A percentile compares a stretch with the other conserved stretches of the same genome.
These are phyloP conservation scores for Pseudomyrmex pallidus DNA, from an alignment of 1,140 invertebrate species.

Conservation along the genomic window DNA sequence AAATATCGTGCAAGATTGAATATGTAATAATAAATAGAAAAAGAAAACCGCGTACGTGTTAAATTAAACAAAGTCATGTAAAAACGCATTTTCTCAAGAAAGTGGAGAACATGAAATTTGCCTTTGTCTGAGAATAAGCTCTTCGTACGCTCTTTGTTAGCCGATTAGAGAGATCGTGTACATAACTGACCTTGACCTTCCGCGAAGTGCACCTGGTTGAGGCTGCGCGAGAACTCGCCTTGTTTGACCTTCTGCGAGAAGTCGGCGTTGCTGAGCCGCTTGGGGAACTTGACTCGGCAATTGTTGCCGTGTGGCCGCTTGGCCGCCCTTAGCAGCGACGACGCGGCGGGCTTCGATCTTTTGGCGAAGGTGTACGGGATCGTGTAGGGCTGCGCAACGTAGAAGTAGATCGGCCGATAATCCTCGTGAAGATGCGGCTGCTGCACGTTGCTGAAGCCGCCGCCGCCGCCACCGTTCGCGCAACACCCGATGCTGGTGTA, in stretches of 20 bases:
- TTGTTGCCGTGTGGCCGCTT: conserved; percentile 72
- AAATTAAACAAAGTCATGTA: neutral
- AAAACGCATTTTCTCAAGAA: neutral
- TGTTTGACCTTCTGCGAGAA: conserved; percentile 83
- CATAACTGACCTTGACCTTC: conserved; percentile 76
- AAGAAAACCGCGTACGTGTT: too few species aligned
- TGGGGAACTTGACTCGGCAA: conserved; percentile 81
- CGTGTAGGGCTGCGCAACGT: conserved; percentile 83
- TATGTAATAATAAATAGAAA: too few species aligned
- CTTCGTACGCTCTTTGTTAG: neutral
- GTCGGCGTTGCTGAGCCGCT: conserved; percentile 80
- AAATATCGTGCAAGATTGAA: neutral
- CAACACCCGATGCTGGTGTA: conserved; percentile 70
- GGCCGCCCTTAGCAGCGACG: conserved; percentile 75
- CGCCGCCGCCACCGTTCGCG: conserved; percentile 42
- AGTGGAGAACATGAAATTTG: neutral
- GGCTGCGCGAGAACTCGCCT: conserved; percentile 82
- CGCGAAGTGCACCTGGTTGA: conserved; percentile 82
- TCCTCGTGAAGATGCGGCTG: conserved; percentile 79
- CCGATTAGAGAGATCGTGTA: neutral
- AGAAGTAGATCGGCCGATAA: conserved; percentile 83
- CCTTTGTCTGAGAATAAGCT: neutral
- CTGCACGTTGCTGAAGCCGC: conserved; percentile 58
- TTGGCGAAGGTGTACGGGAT: conserved; percentile 83
- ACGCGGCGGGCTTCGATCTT: conserved; percentile 74